Conservation (phyloP, 1,140 invertebrate genomes). For the Spodoptera frugiperda region DNA sequence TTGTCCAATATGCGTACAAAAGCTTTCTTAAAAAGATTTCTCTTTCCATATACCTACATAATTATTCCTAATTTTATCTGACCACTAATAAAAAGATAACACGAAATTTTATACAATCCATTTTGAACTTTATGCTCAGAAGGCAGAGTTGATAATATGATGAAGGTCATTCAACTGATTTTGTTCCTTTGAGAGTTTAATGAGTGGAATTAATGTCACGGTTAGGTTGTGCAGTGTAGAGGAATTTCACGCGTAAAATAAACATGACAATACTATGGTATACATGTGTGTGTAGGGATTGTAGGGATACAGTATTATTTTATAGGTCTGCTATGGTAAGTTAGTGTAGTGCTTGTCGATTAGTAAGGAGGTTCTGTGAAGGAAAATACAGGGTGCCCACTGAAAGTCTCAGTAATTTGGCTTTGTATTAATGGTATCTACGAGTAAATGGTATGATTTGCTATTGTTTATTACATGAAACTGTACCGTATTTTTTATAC, state of each 20-base stretch:
- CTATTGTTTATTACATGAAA: too few species aligned
- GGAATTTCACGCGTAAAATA: conserved; percentile 30
- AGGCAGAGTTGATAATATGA: background rate
- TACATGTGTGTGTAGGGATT: background rate
- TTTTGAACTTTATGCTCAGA: background rate
- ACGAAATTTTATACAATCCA: background rate
- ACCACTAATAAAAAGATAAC: background rate
- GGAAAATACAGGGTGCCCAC: too few species aligned
- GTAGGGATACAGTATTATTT: background rate
- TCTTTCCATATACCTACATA: too few species aligned
- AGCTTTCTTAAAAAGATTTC: too few species aligned
- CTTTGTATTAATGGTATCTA: too few species aligned
- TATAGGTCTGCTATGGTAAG: background rate
- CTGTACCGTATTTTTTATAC: too few species aligned
- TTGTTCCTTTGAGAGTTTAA: conserved; percentile 31
- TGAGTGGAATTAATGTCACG: conserved; percentile 42
- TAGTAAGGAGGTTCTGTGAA: too few species aligned
- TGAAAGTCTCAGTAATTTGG: too few species aligned
- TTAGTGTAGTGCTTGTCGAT: too few species aligned
- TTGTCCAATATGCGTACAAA: too few species aligned
- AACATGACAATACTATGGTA: background rate
- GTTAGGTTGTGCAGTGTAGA: conserved; percentile 34
- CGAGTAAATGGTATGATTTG: too few species aligned
- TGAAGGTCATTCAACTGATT: background rate
- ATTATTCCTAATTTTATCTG: conserved; percentile 4